Conservation (phyloP, 2,797 vertebrate species). For the Halcyon badia region DNA sequence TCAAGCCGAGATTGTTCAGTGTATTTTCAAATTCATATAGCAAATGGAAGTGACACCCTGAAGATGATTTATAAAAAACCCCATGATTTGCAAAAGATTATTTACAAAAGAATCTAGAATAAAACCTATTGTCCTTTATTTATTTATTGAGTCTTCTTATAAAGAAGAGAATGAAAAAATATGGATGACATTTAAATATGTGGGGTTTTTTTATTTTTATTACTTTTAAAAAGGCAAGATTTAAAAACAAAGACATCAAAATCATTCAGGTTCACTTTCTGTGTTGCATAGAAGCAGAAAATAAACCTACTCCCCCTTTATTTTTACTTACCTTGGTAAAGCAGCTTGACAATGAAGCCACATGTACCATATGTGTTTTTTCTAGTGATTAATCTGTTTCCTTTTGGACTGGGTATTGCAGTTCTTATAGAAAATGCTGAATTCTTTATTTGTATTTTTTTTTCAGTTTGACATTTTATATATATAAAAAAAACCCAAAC, state of each 20-base stretch:
- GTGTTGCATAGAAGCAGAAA: background rate
- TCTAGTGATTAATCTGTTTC: background rate
- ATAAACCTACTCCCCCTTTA: background rate
- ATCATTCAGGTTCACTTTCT: background rate
- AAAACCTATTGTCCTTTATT: background rate
- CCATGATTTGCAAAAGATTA: background rate
- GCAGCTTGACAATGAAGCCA: background rate
- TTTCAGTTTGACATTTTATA: background rate
- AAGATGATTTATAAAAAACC: background rate
- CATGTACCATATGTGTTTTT: background rate
- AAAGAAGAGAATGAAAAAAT: constrained; percentile 2
- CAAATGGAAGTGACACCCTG: background rate
- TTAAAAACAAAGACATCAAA: background rate
- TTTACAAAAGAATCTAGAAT: background rate
- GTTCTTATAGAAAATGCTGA: background rate
- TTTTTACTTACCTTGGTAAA: constrained; percentile 2
- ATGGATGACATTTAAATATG: background rate
- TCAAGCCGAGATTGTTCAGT: background rate
- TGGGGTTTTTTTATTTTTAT: too few species aligned
- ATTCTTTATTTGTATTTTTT: background rate
- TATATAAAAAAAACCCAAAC: too few species aligned
- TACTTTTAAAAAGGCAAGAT: background rate
- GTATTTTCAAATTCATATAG: background rate
- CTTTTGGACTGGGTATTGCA: background rate
- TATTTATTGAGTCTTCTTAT: background rate